These are phyloP conservation scores for Ormyrus nitidulus DNA, from an alignment of 2,888 invertebrate species.

Conservation along the genomic window DNA sequence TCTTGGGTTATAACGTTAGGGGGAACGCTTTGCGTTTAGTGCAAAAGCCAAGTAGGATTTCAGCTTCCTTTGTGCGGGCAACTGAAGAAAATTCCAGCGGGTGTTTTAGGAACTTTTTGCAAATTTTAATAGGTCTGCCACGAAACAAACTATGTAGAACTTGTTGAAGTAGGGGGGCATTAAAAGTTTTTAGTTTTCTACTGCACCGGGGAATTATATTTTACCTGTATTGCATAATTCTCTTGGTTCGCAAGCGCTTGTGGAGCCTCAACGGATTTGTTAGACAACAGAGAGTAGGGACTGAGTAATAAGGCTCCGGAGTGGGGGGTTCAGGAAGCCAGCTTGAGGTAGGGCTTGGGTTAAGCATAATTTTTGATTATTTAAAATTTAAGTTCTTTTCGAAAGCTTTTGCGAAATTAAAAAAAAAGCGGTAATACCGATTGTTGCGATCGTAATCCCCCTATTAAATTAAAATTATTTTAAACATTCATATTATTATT, in stretches of 20 bases:
- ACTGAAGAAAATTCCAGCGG: not conserved
- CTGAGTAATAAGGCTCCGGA: conserved; percentile 36
- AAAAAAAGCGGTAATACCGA: too few relatives aligned
- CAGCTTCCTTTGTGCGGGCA: too few relatives aligned
- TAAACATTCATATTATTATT: too few relatives aligned
- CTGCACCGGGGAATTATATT: not conserved
- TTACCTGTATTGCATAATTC: conserved; percentile 50
- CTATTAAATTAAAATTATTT: too few relatives aligned
- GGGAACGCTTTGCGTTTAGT: too few relatives aligned
- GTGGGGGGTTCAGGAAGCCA: conserved; percentile 28
- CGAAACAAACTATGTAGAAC: not conserved
- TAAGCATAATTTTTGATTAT: conserved; percentile 42
- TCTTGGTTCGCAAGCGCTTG: conserved; percentile 32
- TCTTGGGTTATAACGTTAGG: too few relatives aligned
- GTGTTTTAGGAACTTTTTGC: not conserved
- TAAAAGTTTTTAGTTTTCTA: not conserved
- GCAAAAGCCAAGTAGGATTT: too few relatives aligned
- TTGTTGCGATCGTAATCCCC: too few relatives aligned
- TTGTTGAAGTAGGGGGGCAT: not conserved
- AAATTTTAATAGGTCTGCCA: not conserved
- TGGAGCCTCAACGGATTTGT: conserved; percentile 42
- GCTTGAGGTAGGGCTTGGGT: conserved; percentile 41
- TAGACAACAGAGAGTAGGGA: conserved; percentile 27
- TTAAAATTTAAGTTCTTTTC: not conserved
- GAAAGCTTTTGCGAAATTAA: not conserved